Base-by-base conservation (phyloP, 2,888 invertebrate genomes). In the Pyrocoelia pectoralis region DNA sequence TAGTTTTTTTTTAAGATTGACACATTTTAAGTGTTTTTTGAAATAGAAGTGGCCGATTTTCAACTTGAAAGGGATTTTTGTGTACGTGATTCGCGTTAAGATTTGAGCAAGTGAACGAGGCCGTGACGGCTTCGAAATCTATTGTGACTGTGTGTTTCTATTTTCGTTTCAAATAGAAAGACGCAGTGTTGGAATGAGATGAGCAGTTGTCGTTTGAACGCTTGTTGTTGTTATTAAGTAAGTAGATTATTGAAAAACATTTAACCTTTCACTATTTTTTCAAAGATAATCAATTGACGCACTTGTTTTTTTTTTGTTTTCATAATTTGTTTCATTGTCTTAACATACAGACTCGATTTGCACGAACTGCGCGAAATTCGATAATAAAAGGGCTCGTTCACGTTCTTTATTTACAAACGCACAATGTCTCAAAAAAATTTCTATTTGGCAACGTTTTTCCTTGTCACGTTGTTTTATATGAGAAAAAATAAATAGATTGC, bases 371-470 rank as follows among this genome's bases (percentile, higher is more conserved):
- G 49, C 33, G 12, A 29, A 58, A 58, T 55, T 63, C 63, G 55
- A 63, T 63, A 63, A 63, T 57, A 18, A 41, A 48, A 58, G 54
- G 63, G 63, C 58, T 63, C 33, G 63, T 63, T 63, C 63, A 63
- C n/a, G 10, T 17, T 15, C 46, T 10, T 15, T 15, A 43, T 46
- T 46, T 15, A 43, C 18, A 14, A 18, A 46, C 46, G 17, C 46
- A 8, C 43, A 2, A 6, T 14, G 43, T 14, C 12, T 40, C 13
- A 4, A 4, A 40, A 9, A 13, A 40, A 40, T 12, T 12, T 12
- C 3, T 40, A 9, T 9, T 2, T 40, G n/a, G 24, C 24, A 24
- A 24, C n/a, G n/a, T n/a, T n/a, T n/a, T n/a, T n/a, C n/a, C n/a
- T n/a, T n/a, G n/a, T n/a, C n/a, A n/a, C n/a, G n/a, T n/a, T n/a